phyloP scores from a whole-genome alignment of 2,888 invertebrate genomes.

The Erebia palarica region DNA sequence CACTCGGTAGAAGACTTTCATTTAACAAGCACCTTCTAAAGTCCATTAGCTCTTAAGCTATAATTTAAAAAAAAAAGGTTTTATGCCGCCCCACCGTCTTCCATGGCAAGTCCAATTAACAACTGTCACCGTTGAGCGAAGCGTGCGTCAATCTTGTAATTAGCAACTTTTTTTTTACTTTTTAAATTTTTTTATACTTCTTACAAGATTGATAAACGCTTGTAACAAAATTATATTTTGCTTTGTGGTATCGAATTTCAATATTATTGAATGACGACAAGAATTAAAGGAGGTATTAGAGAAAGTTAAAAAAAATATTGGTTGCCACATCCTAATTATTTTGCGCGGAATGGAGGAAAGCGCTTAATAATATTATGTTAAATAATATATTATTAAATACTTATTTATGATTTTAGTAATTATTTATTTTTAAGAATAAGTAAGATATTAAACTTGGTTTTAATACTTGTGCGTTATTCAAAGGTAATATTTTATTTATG shows the following conservation, averaged over 20 bases:
- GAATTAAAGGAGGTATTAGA: not conserved
- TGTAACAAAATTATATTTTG: constrained; percentile 7
- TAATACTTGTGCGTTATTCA: constrained; percentile 9
- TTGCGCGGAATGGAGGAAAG: constrained; percentile 1
- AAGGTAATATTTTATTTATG: not conserved
- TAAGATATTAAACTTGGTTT: not conserved
- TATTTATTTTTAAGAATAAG: not conserved
- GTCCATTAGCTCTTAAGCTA: not conserved
- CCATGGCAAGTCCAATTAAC: constrained; percentile 21
- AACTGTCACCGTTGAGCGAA: constrained; percentile 26
- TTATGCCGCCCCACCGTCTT: constrained; percentile 62
- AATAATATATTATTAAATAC: constrained; percentile 1
- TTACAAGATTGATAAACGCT: constrained; percentile 19
- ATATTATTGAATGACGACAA: not conserved
- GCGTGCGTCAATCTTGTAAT: constrained; percentile 17
- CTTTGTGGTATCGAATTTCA: constrained; percentile 38
- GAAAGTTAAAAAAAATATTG: not conserved
- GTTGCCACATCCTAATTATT: not conserved
- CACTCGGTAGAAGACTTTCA: not conserved
- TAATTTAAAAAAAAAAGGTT: constrained; percentile 28
- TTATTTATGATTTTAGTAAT: not conserved
- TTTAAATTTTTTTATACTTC: constrained; percentile 20
- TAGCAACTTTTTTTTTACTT: constrained; percentile 25
- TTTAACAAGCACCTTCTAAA: constrained; percentile 3
- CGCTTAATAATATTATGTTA: not conserved